Percentiles rank a stretch among this genome's conserved stretches.
Conservation (phyloP, 2,888 invertebrate species). For the Actias luna region DNA sequence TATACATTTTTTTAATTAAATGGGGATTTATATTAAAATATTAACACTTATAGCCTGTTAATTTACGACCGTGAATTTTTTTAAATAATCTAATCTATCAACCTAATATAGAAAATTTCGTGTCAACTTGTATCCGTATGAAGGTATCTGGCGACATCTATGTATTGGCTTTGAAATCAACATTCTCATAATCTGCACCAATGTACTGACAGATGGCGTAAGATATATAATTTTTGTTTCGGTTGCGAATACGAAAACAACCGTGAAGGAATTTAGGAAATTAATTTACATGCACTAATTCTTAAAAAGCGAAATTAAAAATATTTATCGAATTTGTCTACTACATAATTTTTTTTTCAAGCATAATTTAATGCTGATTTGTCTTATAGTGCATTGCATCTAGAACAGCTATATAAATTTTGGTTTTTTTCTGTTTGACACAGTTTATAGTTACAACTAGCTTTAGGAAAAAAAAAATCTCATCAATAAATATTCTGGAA, state of each 20-base stretch:
- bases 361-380: too few species aligned
- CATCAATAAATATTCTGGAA: not conserved
- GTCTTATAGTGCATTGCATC: too few species aligned
- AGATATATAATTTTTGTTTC: constrained; percentile 11
- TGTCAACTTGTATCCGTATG: not conserved
- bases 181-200: not conserved
- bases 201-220: constrained; percentile 39
- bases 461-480: too few species aligned
- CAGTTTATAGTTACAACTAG: too few species aligned
- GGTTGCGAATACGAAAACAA: not conserved
- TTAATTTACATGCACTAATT: not conserved
- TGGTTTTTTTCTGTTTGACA: too few species aligned
- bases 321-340: too few species aligned
- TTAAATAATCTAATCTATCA: not conserved
- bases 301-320: too few species aligned
- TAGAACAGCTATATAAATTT: too few species aligned
- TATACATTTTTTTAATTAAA: not conserved
- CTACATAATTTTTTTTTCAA: too few species aligned
- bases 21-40: not conserved
- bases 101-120: not conserved
- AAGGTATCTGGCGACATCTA: constrained; percentile 37
- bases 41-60: not conserved
- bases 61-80: not conserved
- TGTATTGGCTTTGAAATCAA: not conserved
- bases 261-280: not conserved